phyloP scores from a whole-genome alignment of 2,113 vertebrate genomes.

The Atlantisia rogersi region DNA sequence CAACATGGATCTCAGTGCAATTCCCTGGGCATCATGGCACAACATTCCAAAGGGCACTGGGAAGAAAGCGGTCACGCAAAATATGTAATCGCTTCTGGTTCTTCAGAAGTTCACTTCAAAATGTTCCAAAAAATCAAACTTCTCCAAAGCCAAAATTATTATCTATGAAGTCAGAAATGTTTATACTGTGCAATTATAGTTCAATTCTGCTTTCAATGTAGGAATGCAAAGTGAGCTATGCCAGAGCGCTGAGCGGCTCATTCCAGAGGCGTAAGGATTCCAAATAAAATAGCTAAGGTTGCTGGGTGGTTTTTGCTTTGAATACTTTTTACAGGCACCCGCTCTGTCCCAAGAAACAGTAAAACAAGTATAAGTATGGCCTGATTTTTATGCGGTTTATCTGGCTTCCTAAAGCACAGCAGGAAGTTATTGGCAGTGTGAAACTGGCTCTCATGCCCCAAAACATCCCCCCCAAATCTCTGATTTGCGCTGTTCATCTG shows the following conservation, averaged over 20 bases:
- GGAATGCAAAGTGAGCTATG: neutral
- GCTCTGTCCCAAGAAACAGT: neutral
- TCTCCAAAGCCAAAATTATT: neutral
- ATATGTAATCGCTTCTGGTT: neutral
- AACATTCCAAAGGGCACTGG: neutral
- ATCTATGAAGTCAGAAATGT: neutral
- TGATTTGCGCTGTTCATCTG: neutral
- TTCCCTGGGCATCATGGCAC: neutral
- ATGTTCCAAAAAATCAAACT: neutral
- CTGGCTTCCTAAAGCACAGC: neutral
- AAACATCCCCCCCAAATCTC: neutral
- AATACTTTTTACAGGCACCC: neutral
- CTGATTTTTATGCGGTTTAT: neutral
- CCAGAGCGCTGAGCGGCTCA: neutral
- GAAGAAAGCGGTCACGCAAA: neutral
- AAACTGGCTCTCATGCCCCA: accelerated
- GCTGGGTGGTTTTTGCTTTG: neutral
- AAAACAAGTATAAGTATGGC: neutral
- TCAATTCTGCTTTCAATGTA: neutral
- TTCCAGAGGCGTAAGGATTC: neutral
- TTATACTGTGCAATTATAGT: neutral
- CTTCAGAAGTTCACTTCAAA: neutral
- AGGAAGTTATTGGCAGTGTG: neutral
- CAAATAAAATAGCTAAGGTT: neutral
- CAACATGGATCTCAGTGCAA: accelerated